Percentiles rank a stretch among this genome's conserved stretches.
Conservation (phyloP, 2,888 invertebrate genomes). For the Timandra comae region DNA sequence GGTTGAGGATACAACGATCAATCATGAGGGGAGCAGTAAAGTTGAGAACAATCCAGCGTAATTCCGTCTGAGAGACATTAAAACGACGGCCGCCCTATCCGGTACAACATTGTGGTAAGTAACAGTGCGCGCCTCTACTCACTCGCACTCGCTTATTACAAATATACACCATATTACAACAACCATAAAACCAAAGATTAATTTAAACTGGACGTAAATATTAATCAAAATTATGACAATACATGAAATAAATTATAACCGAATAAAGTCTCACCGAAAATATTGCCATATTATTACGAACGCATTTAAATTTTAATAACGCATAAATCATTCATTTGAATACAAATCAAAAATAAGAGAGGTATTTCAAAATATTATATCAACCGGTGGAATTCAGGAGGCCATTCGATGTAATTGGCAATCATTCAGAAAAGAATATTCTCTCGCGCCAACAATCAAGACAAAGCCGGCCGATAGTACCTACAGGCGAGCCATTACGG, state of each 20-base stretch:
- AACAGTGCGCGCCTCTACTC: slow-evolving; percentile 28
- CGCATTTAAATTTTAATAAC: slow-evolving; percentile 45
- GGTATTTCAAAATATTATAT: slow-evolving; percentile 60
- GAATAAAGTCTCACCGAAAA: slow-evolving; percentile 24
- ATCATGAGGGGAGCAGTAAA: slow-evolving; percentile 72
- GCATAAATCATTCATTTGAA: slow-evolving; percentile 67
- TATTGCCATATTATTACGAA: slow-evolving; percentile 35
- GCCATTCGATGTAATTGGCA: slow-evolving; percentile 75
- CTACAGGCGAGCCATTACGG: slow-evolving; percentile 72
- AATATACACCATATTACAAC: slow-evolving; percentile 14
- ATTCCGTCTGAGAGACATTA: slow-evolving; percentile 76
- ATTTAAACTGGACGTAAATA: slow-evolving; percentile 12
- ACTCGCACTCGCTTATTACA: slow-evolving; percentile 5
- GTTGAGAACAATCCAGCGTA: slow-evolving; percentile 76
- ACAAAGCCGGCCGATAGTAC: slow-evolving; percentile 74
- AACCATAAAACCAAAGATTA: slow-evolving; percentile 15
- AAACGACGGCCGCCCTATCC: slow-evolving; percentile 75
- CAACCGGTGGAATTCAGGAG: slow-evolving; percentile 64
- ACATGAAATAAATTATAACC: slow-evolving; percentile 8
- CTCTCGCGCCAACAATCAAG: slow-evolving; percentile 69
- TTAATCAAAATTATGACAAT: slow-evolving; percentile 16
- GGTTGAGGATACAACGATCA: slow-evolving; percentile 74
- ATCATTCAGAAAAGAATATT: slow-evolving; percentile 72
- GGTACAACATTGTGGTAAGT: slow-evolving; percentile 73
- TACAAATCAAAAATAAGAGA: slow-evolving; percentile 55